These are phyloP conservation scores for Oeneis ivallda DNA, from an alignment of 2,888 invertebrate species.

Conservation along the genomic window DNA sequence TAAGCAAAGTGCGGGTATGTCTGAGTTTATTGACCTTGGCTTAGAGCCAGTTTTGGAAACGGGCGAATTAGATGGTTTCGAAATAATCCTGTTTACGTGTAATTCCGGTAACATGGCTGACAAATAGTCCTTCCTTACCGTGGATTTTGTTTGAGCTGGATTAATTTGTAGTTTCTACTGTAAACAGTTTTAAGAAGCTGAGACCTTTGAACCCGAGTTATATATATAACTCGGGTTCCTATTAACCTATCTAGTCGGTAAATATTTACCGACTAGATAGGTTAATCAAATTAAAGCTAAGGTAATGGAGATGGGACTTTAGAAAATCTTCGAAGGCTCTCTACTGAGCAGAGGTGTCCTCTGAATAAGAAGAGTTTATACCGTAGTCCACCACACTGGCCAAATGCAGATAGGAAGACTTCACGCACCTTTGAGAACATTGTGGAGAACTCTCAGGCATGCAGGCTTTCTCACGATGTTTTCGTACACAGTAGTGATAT, in stretches of 20 bases:
- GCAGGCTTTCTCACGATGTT: too few species aligned
- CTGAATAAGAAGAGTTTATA: too few species aligned
- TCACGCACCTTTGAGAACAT: too few species aligned
- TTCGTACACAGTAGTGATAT: too few species aligned
- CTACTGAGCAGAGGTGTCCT: too few species aligned
- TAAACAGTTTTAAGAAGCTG: neutral
- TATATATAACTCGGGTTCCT: neutral
- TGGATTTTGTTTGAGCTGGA: slow-evolving; percentile 31
- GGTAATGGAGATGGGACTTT: too few species aligned
- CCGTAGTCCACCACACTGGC: too few species aligned
- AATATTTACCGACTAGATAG: too few species aligned
- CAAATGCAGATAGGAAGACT: too few species aligned
- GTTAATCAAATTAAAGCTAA: too few species aligned
- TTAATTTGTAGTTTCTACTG: slow-evolving; percentile 18
- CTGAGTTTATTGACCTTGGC: slow-evolving; percentile 76
- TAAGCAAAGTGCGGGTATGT: slow-evolving; percentile 50
- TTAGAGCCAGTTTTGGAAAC: slow-evolving; percentile 64
- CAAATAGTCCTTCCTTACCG: slow-evolving; percentile 33
- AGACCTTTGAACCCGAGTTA: neutral
- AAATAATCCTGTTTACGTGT: slow-evolving; percentile 52
- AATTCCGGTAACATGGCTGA: slow-evolving; percentile 38
- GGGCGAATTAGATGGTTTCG: slow-evolving; percentile 58
- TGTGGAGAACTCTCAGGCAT: too few species aligned
- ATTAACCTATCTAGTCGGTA: neutral
- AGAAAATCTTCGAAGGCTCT: too few species aligned